phyloP scores from a whole-genome alignment of 2,888 invertebrate species.

The Caenorhabditis sp. region DNA sequence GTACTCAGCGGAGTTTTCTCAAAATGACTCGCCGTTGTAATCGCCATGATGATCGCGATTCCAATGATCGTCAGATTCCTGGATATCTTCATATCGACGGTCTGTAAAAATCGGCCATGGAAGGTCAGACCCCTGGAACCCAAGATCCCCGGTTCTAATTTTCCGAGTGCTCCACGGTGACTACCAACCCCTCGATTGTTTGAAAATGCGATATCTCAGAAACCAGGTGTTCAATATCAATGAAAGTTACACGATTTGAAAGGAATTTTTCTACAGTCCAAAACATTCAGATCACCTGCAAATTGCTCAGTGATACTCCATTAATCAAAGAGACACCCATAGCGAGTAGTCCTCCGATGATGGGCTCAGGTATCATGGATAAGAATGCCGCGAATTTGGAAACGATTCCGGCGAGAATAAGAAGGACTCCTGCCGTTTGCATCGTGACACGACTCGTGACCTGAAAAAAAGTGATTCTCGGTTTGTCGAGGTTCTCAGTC shows the following conservation, averaged over 20 bases:
- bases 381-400: slow-evolving; percentile 78
- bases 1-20: slow-evolving; percentile 66
- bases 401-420: slow-evolving; percentile 65
- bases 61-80: slow-evolving; percentile 79
- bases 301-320: slow-evolving; percentile 77
- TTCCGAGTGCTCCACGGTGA: no score
- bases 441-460: slow-evolving; percentile 79
- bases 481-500: no score
- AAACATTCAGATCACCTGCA: no score
- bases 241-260: no score
- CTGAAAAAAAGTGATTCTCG: slow-evolving; percentile 42
- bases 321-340: slow-evolving; percentile 79
- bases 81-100: slow-evolving; percentile 66
- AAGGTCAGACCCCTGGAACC: no score
- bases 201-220: no score
- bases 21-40: slow-evolving; percentile 72
- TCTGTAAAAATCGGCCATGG: no score
- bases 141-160: no score
- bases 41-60: slow-evolving; percentile 73
- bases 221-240: no score
- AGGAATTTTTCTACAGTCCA: no score
- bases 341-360: slow-evolving; percentile 78
- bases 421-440: slow-evolving; percentile 76
- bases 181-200: no score
- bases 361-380: slow-evolving; percentile 78